Evolutionary conservation across 1,140 invertebrate species (phyloP).

Genomic region (Babylonia areolata): DNA sequence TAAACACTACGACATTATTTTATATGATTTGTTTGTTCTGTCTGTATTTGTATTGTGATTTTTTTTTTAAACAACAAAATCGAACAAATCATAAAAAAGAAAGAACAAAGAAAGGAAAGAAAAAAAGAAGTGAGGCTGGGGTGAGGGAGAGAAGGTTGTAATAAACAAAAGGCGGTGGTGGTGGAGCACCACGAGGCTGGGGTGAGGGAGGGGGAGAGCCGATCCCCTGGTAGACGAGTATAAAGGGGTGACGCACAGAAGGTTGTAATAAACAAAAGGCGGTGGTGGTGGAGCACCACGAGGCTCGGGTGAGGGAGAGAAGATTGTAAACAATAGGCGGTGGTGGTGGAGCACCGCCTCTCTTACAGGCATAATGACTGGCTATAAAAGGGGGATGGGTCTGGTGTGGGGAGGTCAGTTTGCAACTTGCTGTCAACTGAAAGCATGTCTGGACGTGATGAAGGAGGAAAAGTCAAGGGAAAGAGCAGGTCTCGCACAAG

Average conservation of each 20-base stretch:
- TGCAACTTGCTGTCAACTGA: too few species aligned
- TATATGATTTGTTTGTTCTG: too few species aligned
- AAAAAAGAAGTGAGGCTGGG: background rate
- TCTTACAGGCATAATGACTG: too few species aligned
- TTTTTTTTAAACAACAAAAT: too few species aligned
- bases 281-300: background rate
- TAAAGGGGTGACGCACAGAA: too few species aligned
- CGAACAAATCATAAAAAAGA: background rate
- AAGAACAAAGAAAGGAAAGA: background rate
- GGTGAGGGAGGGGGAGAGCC: background rate
- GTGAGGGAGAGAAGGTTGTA: background rate
- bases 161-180: background rate
- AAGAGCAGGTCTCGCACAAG: too few species aligned
- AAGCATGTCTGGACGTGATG: too few species aligned
- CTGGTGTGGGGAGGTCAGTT: too few species aligned
- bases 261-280: background rate
- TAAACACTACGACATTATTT: too few species aligned
- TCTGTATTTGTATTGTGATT: too few species aligned
- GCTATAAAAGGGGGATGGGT: too few species aligned
- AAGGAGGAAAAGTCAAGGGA: too few species aligned
- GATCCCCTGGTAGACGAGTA: background rate
- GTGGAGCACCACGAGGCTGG: background rate
- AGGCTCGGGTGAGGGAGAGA: conserved; percentile 2
- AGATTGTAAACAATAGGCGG: background rate
- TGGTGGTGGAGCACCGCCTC: background rate